Evolutionary conservation across 2,888 invertebrate genomes (phyloP), one percentile per base, ranked within the genome.

Genomic region (Autographa gamma): DNA sequence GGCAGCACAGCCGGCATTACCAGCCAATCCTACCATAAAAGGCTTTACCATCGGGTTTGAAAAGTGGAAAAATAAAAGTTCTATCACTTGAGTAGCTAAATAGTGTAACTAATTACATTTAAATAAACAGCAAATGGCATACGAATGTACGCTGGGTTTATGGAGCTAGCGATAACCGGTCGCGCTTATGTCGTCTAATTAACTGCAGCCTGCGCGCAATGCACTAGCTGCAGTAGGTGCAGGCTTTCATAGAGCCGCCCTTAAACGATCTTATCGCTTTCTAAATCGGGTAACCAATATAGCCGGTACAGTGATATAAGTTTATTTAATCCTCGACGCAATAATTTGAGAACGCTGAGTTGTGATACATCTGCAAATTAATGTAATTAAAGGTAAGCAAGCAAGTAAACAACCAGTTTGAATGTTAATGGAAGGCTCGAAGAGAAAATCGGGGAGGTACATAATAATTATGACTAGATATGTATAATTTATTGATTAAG

Each of bases 31-130:
- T 63, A 14, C 73, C 66, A 16, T 71, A 66, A 54, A 77, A 25
- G 73, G 77, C 31, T n/a, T 56, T 34, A 69, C 52, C 59, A 73
- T 68, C 59, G n/a, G 25, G 60, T 67, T 69, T 62, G 41, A 73
- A 80, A 80, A 72, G 61, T 71, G 52, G 74, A 69, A 74, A 80
- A 62, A 74, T 81, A 69, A 74, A 77, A 81, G 41, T 63, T 74
- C 52, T 66, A 77, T 71, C 79, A 70, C 74, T 60, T 77, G 64
- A 71, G 14, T 19, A 32, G 62, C 32, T 76, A 56, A 64, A 65
- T 69, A 62, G 56, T 62, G 60, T 48, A 16, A 59, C 65, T 81
- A 79, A 81, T 81, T 74, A 71, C 69, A 69, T 79, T 74, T 81
- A 71, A 66, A 74, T 81, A 68, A 69, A 63, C 64, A 72, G 52